Evolutionary conservation across 2,113 vertebrate species (phyloP), one percentile per base, ranked within the genome.

Genomic region (Sialia sialis): DNA sequence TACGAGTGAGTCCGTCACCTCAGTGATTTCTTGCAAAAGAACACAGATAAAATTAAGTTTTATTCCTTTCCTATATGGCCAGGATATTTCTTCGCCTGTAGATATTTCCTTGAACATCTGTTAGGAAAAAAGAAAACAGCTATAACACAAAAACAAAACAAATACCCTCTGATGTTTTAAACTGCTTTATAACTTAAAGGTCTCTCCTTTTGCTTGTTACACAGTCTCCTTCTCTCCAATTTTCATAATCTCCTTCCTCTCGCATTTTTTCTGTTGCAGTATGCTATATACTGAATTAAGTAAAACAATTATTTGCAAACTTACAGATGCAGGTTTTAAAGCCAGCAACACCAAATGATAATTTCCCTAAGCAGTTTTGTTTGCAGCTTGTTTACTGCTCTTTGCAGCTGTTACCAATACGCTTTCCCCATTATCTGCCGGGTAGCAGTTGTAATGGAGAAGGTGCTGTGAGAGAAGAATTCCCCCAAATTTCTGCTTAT

Each of bases 31-130:
- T 84, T 93, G 59, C 63, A 87, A 87, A 94, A 91, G 60, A 86
- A 79, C 77, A 91, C 58, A 74, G 63, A 87, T 52, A 91, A 81
- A 97, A 97, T 94, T 95, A 96, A 95, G 69, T 25, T 89, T 70
- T 90, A 91, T 81, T 93, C 81, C 56, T 90, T 41, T 97, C 63
- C 74, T 97, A 6, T 92, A 88, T 38, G 5, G 10, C 44, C 84
- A 94, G 76, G 76, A 82, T 87, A 75, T 77, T 93, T 83, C 52
- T 62, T 63, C 48, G 51, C 82, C 74, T 91, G 48, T 81, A 91
- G 59, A 55, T 90, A 62, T 20, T 92, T 48, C 73, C 55, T 69
- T 81, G 67, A 88, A 87, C 13, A 77, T 72, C 43, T 95, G 32
- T 34, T 52, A 88, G 34, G 36, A 86, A 88, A 87, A 84, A 80